These are phyloP conservation scores for Anastrepha obliqua DNA, from an alignment of 1,140 invertebrate genomes.

Conservation along the genomic window DNA sequence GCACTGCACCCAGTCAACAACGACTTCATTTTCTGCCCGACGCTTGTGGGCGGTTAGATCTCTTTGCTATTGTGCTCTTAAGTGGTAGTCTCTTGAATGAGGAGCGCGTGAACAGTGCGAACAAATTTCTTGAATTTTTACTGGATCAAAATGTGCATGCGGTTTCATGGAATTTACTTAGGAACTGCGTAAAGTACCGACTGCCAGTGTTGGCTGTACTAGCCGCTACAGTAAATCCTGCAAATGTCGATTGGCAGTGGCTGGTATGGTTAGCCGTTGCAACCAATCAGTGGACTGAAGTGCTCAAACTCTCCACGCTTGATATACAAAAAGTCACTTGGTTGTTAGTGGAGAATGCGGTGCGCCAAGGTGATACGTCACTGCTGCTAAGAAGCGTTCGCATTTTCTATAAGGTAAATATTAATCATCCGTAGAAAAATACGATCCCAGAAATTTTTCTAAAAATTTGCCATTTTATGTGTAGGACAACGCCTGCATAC, in stretches of 20 bases:
- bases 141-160: constrained; percentile 62
- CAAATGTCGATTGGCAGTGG: constrained; percentile 75
- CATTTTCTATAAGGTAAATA: constrained; percentile 76
- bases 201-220: constrained; percentile 77
- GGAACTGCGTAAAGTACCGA: constrained; percentile 66
- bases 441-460: neutral
- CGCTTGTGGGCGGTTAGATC: constrained; percentile 62
- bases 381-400: constrained; percentile 76
- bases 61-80: constrained; percentile 69
- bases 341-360: constrained; percentile 70
- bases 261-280: constrained; percentile 77
- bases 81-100: constrained; percentile 62
- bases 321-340: constrained; percentile 61
- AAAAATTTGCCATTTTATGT: neutral
- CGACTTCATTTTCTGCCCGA: constrained; percentile 54
- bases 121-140: constrained; percentile 65
- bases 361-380: constrained; percentile 73
- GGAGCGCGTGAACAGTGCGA: constrained; percentile 56
- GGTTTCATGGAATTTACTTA: constrained; percentile 73
- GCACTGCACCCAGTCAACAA: constrained; percentile 55
- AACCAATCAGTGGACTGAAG: constrained; percentile 72
- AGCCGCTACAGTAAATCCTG: constrained; percentile 72
- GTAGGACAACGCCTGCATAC: constrained; percentile 63
- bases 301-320: constrained; percentile 55
- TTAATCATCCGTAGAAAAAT: neutral